Evolutionary conservation across 2,797 vertebrate species (phyloP).

Genomic region (Monodelphis domestica): DNA sequence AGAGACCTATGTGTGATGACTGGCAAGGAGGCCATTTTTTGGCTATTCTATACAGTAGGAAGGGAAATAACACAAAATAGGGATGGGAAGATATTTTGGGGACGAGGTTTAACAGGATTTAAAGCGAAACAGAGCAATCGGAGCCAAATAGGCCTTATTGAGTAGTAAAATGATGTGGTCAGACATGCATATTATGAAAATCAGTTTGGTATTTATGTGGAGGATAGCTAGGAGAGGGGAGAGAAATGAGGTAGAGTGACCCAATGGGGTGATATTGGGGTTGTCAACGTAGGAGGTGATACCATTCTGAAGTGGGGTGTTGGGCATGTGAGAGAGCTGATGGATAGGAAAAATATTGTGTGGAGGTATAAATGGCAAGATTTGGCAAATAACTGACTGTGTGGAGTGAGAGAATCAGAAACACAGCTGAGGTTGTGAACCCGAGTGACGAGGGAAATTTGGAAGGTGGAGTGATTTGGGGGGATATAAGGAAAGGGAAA

Average conservation of each 20-base stretch:
- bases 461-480: not conserved
- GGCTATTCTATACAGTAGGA: not conserved
- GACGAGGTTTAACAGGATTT: not conserved
- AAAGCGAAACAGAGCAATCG: not conserved
- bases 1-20: not conserved
- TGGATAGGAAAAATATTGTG: not conserved
- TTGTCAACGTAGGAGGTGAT: not conserved
- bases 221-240: too few species aligned
- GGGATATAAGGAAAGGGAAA: not conserved
- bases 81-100: not conserved
- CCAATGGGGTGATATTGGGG: too few species aligned
- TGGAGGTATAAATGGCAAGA: not conserved
- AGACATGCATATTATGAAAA: not conserved
- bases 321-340: not conserved
- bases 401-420: not conserved
- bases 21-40: not conserved
- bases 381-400: not conserved
- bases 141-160: not conserved
- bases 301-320: too few species aligned
- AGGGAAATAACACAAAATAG: not conserved
- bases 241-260: too few species aligned
- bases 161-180: not conserved
- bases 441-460: not conserved
- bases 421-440: not conserved
- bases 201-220: too few species aligned